A percentile compares a stretch with the other conserved stretches of the same genome.
Evolutionary conservation across 1,140 invertebrate genomes (phyloP).

Genomic region (Scaptomyza hsui): DNA sequence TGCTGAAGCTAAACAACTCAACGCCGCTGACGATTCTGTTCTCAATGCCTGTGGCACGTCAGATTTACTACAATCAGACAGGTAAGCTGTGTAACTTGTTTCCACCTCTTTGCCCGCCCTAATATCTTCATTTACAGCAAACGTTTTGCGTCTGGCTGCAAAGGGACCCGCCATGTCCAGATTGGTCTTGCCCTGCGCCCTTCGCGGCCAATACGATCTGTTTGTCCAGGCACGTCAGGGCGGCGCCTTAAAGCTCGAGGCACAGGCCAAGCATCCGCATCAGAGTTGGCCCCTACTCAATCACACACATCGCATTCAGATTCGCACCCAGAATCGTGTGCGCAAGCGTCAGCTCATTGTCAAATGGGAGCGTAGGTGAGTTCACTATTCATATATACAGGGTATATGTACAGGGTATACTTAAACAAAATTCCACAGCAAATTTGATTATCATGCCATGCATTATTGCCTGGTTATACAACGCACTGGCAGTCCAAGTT

Average conservation of each 20-base stretch:
- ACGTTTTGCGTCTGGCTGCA: constrained; percentile 60
- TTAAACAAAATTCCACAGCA: constrained; percentile 34
- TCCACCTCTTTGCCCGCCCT: not conserved
- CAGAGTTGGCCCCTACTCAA: constrained; percentile 73
- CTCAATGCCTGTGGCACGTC: constrained; percentile 73
- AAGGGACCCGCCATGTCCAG: constrained; percentile 46
- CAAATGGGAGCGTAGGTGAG: constrained; percentile 82
- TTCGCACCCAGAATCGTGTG: constrained; percentile 80
- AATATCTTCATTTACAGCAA: constrained; percentile 49
- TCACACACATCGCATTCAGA: constrained; percentile 64
- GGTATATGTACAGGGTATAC: too few species aligned
- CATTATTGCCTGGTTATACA: constrained; percentile 80
- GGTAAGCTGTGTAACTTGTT: constrained; percentile 53
- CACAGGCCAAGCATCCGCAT: constrained; percentile 71
- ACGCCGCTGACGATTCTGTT: constrained; percentile 79
- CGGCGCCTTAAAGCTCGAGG: constrained; percentile 74
- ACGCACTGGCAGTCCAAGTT: not conserved
- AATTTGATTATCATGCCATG: constrained; percentile 79
- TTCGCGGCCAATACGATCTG: constrained; percentile 78
- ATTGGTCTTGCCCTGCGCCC: constrained; percentile 76
- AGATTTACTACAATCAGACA: constrained; percentile 83
- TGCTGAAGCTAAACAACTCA: constrained; percentile 73
- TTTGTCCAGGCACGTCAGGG: constrained; percentile 69
- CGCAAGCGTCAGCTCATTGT: constrained; percentile 81
- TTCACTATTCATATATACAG: not conserved